These are phyloP conservation scores for Oryzias curvinotus DNA, from an alignment of 2,113 vertebrate genomes.

Conservation along the genomic window DNA sequence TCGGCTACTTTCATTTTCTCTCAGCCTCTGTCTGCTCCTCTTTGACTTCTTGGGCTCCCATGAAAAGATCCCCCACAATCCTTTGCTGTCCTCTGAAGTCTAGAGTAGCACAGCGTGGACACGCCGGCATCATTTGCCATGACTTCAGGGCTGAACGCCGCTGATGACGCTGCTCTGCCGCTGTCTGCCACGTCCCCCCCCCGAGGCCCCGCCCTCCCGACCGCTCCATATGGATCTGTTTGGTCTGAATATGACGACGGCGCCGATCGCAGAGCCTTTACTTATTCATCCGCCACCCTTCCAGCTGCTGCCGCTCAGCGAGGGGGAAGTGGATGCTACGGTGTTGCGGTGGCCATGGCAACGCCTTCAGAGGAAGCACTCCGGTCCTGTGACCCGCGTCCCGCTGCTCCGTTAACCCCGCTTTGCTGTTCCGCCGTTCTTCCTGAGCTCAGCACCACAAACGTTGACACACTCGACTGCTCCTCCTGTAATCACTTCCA, in stretches of 20 bases:
- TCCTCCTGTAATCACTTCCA: conserved; percentile 37
- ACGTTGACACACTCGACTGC: conserved; percentile 25
- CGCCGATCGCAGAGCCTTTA: conserved; percentile 55
- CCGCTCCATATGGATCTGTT: conserved; percentile 54
- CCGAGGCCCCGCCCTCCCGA: conserved; percentile 24
- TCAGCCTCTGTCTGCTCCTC: background rate
- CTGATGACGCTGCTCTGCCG: background rate
- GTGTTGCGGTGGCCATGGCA: conserved; percentile 48
- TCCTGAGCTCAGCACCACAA: conserved; percentile 25
- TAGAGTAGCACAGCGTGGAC: background rate
- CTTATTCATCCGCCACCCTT: conserved; percentile 63
- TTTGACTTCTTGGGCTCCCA: conserved; percentile 9
- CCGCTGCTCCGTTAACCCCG: conserved; percentile 13
- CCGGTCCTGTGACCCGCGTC: conserved; percentile 3
- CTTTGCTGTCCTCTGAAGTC: conserved; percentile 3
- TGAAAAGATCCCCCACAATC: conserved; percentile 30
- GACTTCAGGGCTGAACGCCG: too few relatives aligned
- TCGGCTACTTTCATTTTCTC: conserved; percentile 38
- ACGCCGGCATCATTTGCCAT: background rate
- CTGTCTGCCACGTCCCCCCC: conserved; percentile 20
- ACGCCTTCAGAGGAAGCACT: conserved; percentile 16
- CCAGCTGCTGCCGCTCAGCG: conserved; percentile 21
- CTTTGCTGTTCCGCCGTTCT: conserved; percentile 11
- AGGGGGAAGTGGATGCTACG: conserved; percentile 57
- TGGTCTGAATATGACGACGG: conserved; percentile 29